A percentile compares a stretch with the other conserved stretches of the same genome.
Evolutionary conservation across 2,888 invertebrate species (phyloP).

Genomic region (Erpobdella octoculata): DNA sequence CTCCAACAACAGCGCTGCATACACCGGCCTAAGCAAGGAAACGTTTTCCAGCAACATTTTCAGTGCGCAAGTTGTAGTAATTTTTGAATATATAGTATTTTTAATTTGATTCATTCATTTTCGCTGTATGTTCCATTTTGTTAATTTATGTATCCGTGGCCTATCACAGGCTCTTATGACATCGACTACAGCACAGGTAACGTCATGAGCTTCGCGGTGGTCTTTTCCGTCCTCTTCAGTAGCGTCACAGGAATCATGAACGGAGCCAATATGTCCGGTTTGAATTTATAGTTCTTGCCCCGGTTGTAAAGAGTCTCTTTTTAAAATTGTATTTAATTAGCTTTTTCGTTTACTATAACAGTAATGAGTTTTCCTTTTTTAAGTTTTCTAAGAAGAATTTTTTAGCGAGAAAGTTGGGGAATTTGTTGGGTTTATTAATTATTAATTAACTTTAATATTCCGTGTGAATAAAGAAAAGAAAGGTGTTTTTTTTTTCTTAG

Average conservation of each 20-base stretch:
- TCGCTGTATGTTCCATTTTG: too few relatives aligned
- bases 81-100: background rate
- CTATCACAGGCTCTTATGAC: constrained; percentile 44
- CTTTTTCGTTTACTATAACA: too few relatives aligned
- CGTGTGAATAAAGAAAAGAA: too few relatives aligned
- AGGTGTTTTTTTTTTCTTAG: too few relatives aligned
- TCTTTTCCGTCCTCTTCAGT: constrained; percentile 94
- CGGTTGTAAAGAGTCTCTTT: background rate
- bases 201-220: constrained; percentile 76
- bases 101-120: background rate
- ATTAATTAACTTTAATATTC: too few relatives aligned
- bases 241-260: constrained; percentile 99
- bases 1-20: constrained; percentile 58
- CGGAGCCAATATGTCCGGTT: constrained; percentile 88
- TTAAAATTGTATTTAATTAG: background rate
- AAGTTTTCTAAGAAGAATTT: too few relatives aligned
- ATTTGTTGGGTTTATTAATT: too few relatives aligned
- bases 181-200: constrained; percentile 66
- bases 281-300: background rate
- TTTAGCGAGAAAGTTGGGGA: too few relatives aligned
- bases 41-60: constrained; percentile 71
- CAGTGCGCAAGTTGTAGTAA: background rate
- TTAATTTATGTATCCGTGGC: background rate
- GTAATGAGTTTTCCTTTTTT: too few relatives aligned
- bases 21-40: constrained; percentile 68